Conservation (phyloP, 2,113 vertebrate genomes). For the Erpornis zantholeuca region DNA sequence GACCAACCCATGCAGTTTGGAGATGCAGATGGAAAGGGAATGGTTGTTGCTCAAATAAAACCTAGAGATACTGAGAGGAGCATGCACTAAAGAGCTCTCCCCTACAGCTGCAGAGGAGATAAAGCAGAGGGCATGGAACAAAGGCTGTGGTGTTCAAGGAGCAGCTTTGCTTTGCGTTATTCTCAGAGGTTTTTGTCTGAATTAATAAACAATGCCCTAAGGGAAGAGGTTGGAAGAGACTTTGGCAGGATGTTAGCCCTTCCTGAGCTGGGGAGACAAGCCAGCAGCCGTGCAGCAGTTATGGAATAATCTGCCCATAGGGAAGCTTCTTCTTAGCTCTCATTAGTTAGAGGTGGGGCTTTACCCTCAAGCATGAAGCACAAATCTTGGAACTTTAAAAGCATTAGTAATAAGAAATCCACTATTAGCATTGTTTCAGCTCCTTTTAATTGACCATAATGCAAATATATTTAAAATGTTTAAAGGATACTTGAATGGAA, state of each 20-base stretch:
- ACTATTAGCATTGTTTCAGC: constrained; percentile 42
- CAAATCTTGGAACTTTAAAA: constrained; percentile 42
- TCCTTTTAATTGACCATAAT: constrained; percentile 40
- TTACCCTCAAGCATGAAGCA: constrained; percentile 28
- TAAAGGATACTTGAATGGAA: neutral
- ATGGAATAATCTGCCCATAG: constrained; percentile 39
- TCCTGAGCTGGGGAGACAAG: constrained; percentile 4
- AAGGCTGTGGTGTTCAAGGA: neutral
- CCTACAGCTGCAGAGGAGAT: neutral
- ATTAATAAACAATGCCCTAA: constrained; percentile 44
- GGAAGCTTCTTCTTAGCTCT: constrained; percentile 20
- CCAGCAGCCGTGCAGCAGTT: constrained; percentile 15
- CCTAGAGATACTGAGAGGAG: neutral
- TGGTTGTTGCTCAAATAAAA: neutral
- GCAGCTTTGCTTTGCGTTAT: neutral
- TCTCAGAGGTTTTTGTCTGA: constrained; percentile 35
- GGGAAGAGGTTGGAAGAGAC: constrained; percentile 10
- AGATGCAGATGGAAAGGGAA: neutral
- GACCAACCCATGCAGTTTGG: neutral
- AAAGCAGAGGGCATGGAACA: neutral
- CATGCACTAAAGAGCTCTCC: neutral
- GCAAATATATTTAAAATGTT: constrained; percentile 25
- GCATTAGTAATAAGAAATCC: constrained; percentile 39
- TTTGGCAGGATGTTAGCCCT: constrained; percentile 30
- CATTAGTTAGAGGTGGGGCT: constrained; percentile 45